Conservation (phyloP, 2,797 vertebrate species). For the Kryptolebias ocellatus region DNA sequence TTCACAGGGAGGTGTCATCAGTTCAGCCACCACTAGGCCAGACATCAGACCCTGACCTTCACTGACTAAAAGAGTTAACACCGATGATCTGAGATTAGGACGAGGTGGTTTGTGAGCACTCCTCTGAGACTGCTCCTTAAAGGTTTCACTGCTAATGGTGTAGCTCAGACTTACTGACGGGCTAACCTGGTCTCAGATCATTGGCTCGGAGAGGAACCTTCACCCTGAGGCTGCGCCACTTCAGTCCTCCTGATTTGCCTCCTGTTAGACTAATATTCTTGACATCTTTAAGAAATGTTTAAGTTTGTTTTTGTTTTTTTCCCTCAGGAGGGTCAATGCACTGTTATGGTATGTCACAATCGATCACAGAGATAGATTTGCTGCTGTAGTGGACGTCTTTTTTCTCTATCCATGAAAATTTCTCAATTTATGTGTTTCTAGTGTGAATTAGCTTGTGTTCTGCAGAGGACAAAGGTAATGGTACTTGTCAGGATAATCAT, state of each 20-base stretch:
- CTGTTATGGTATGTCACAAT: constrained; percentile 92
- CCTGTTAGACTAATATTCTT: constrained; percentile 79
- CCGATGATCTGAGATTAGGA: constrained; percentile 68
- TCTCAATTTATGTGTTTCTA: constrained; percentile 70
- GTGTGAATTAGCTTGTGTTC: constrained; percentile 46
- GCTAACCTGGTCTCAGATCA: constrained; percentile 70
- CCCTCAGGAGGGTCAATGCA: constrained; percentile 94
- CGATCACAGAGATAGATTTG: constrained; percentile 91
- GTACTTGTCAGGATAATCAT: constrained; percentile 82
- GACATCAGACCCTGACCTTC: constrained; percentile 71
- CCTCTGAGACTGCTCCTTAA: constrained; percentile 50
- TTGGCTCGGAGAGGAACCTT: constrained; percentile 40
- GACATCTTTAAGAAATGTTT: constrained; percentile 73
- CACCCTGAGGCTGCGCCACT: constrained; percentile 53
- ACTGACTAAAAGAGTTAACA: constrained; percentile 76
- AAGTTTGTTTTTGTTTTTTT: constrained; percentile 54
- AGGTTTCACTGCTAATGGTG: constrained; percentile 51
- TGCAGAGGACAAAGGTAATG: constrained; percentile 62
- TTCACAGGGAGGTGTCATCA: constrained; percentile 42
- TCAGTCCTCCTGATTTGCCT: constrained; percentile 72
- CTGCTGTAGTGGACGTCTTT: constrained; percentile 88
- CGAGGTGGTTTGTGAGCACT: constrained; percentile 52
- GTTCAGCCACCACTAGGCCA: constrained; percentile 54
- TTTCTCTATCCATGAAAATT: constrained; percentile 78
- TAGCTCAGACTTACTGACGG: constrained; percentile 57